Conservation (phyloP, 2,113 vertebrate species). For the Tautogolabrus adspersus region DNA sequence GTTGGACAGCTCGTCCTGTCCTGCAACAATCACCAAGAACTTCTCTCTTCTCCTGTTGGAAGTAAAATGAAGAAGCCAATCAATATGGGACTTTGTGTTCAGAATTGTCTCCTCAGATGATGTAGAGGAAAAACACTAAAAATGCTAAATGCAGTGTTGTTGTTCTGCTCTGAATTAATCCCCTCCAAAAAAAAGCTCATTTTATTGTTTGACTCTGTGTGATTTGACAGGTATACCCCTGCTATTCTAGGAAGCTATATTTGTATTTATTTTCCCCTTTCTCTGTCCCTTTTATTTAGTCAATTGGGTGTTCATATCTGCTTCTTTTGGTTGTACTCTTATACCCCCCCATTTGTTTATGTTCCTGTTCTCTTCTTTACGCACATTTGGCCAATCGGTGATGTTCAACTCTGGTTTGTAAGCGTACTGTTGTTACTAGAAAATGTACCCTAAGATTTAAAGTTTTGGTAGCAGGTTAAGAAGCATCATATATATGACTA, state of each 20-base stretch:
- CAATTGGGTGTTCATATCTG: constrained; percentile 34
- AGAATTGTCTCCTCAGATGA: constrained; percentile 53
- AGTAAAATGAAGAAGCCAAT: constrained; percentile 56
- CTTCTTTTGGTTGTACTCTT: constrained; percentile 36
- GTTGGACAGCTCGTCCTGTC: constrained; percentile 44
- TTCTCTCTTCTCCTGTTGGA: constrained; percentile 43
- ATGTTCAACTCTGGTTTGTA: constrained; percentile 26
- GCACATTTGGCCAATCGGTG: background rate
- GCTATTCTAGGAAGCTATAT: constrained; percentile 56
- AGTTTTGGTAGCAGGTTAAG: constrained; percentile 16
- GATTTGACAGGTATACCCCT: constrained; percentile 65
- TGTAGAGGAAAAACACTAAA: constrained; percentile 51
- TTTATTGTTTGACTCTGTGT: constrained; percentile 43
- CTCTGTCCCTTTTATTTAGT: constrained; percentile 21
- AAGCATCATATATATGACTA: constrained; percentile 31
- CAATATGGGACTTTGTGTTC: constrained; percentile 45
- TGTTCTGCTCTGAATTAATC: constrained; percentile 48
- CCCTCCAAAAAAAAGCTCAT: constrained; percentile 18
- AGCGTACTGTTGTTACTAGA: constrained; percentile 19
- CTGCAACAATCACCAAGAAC: constrained; percentile 57
- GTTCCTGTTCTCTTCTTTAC: constrained; percentile 19
- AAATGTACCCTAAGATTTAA: constrained; percentile 13
- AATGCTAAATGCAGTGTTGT: constrained; percentile 60
- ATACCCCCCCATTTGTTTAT: background rate
- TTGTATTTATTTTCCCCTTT: constrained; percentile 67